These are phyloP conservation scores for Pantherophis guttatus DNA, from an alignment of 2,113 vertebrate species.

Conservation along the genomic window DNA sequence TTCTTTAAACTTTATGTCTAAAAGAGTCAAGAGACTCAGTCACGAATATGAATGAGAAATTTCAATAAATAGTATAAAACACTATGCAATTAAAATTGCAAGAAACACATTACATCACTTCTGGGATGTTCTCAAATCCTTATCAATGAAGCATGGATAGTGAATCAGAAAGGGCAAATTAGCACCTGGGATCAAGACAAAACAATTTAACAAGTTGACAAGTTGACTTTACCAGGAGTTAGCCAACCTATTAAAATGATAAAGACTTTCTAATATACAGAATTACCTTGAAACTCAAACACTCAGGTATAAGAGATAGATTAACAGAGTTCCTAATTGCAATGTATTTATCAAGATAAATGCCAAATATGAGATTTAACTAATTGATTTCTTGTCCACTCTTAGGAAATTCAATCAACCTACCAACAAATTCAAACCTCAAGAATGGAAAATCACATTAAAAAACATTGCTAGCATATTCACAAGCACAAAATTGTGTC, in stretches of 20 bases:
- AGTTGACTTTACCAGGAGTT: background rate
- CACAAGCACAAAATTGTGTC: background rate
- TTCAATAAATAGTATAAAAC: slow-evolving; percentile 17
- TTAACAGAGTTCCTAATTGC: background rate
- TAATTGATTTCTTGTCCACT: background rate
- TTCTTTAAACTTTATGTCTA: background rate
- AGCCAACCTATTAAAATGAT: background rate
- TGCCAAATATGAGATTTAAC: background rate
- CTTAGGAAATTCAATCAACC: background rate
- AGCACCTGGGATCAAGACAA: background rate
- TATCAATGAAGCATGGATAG: slow-evolving; percentile 19
- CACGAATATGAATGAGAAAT: background rate
- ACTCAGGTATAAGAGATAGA: background rate
- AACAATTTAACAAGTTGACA: no score
- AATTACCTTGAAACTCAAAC: background rate
- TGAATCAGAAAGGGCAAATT: background rate
- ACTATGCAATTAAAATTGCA: slow-evolving; percentile 11
- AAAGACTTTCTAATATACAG: background rate
- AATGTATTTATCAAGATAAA: background rate
- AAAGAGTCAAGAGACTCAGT: slow-evolving; percentile 10
- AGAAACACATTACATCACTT: slow-evolving; percentile 26
- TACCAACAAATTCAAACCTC: background rate
- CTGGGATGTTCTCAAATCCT: slow-evolving; percentile 41
- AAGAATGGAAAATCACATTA: background rate
- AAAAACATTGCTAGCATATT: background rate